Conservation (phyloP, 2,113 vertebrate genomes). For the Acanthochromis polyacanthus region DNA sequence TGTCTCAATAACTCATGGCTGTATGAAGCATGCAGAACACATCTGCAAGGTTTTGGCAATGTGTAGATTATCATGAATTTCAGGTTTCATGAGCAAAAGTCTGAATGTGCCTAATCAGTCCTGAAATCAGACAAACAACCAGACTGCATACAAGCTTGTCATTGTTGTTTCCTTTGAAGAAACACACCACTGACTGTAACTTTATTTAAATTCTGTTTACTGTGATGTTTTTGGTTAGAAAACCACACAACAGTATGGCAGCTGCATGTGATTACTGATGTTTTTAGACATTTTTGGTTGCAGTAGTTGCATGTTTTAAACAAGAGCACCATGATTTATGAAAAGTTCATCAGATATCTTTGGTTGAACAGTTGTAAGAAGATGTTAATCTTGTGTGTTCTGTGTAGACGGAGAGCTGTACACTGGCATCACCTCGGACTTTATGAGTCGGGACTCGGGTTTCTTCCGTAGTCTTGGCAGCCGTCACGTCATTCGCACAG, state of each 20-base stretch:
- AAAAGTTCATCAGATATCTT: neutral
- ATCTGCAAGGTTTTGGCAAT: neutral
- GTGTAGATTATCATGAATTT: neutral
- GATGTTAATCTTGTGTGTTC: slow-evolving; percentile 3
- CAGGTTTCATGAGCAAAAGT: neutral
- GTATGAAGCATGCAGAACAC: neutral
- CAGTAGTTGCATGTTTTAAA: neutral
- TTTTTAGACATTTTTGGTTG: neutral
- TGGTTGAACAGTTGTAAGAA: neutral
- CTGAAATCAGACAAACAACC: slow-evolving; percentile 7
- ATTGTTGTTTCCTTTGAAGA: neutral
- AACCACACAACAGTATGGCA: neutral
- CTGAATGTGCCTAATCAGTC: slow-evolving; percentile 6
- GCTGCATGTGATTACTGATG: no score
- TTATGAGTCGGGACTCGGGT: slow-evolving; percentile 86
- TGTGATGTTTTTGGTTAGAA: neutral
- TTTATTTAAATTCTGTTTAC: neutral
- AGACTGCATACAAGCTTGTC: neutral
- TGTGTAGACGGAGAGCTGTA: slow-evolving; percentile 85
- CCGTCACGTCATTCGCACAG: slow-evolving; percentile 85
- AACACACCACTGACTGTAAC: neutral
- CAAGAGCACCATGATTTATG: neutral
- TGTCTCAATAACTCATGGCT: neutral
- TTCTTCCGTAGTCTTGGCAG: slow-evolving; percentile 87
- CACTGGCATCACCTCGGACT: slow-evolving; percentile 88